These are phyloP conservation scores for Mungos mungo DNA, from an alignment of 2,113 vertebrate species.

Conservation along the genomic window DNA sequence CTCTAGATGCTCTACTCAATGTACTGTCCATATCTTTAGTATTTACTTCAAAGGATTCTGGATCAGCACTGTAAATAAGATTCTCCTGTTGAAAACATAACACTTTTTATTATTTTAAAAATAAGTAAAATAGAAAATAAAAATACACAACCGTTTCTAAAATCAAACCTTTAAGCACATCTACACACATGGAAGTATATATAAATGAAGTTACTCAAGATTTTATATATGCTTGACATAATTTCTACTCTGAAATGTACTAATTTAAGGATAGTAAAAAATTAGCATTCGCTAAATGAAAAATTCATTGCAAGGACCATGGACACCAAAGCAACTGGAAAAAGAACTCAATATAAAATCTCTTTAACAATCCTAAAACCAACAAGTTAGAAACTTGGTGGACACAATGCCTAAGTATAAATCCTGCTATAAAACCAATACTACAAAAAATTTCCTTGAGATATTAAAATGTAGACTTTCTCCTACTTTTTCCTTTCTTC, in stretches of 20 bases:
- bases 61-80: conserved; percentile 93
- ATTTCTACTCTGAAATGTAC: conserved; percentile 18
- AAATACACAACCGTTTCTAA: conserved; percentile 27
- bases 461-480: background rate
- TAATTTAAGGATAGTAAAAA: background rate
- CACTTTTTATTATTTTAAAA: conserved; percentile 27
- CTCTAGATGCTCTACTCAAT: conserved; percentile 97
- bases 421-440: background rate
- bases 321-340: conserved; percentile 3
- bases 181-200: background rate
- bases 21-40: conserved; percentile 99
- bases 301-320: background rate
- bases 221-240: background rate
- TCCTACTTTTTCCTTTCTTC: background rate
- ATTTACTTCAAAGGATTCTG: conserved; percentile 96
- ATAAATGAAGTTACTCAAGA: conserved; percentile 5
- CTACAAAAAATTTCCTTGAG: background rate
- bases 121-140: background rate
- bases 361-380: background rate
- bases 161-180: conserved; percentile 8
- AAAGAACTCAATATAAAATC: background rate
- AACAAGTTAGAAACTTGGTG: background rate
- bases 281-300: background rate
- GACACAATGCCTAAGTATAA: background rate
- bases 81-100: conserved; percentile 90